These are phyloP conservation scores for Eueides isabella DNA, from an alignment of 1,140 invertebrate genomes.

Conservation along the genomic window DNA sequence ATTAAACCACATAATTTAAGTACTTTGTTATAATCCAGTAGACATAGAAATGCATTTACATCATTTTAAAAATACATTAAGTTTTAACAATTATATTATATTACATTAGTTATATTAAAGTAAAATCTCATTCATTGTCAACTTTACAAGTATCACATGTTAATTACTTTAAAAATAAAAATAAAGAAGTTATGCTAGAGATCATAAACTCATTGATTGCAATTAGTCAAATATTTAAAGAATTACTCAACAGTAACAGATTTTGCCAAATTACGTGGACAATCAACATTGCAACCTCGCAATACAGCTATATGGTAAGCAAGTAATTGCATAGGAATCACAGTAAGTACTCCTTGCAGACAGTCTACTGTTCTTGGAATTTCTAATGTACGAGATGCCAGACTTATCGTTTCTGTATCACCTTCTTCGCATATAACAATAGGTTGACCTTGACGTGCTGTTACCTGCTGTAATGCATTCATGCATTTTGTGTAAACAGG, in stretches of 20 bases:
- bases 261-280: slow-evolving; percentile 98
- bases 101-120: not conserved
- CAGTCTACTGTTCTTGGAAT: slow-evolving; percentile 98
- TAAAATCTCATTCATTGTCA: not conserved
- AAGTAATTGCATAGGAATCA: slow-evolving; percentile 98
- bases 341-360: slow-evolving; percentile 95
- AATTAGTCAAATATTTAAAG: not conserved
- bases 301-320: slow-evolving; percentile 98
- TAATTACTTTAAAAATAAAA: not conserved
- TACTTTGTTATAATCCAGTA: not conserved
- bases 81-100: not conserved
- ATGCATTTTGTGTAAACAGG: slow-evolving; percentile 99
- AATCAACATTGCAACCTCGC: slow-evolving; percentile 98
- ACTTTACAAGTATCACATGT: slow-evolving; percentile 12
- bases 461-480: slow-evolving; percentile 98
- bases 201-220: not conserved
- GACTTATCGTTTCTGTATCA: slow-evolving; percentile 93
- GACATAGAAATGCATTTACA: slow-evolving; percentile 3
- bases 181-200: not conserved
- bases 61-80: not conserved
- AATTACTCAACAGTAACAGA: slow-evolving; percentile 98
- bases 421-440: slow-evolving; percentile 97
- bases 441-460: slow-evolving; percentile 95
- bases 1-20: not conserved
- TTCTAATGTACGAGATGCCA: slow-evolving; percentile 86